Evolutionary conservation across 2,888 invertebrate species (phyloP), one percentile per base, ranked within the genome.

Genomic region (Caradrina kadenii): DNA sequence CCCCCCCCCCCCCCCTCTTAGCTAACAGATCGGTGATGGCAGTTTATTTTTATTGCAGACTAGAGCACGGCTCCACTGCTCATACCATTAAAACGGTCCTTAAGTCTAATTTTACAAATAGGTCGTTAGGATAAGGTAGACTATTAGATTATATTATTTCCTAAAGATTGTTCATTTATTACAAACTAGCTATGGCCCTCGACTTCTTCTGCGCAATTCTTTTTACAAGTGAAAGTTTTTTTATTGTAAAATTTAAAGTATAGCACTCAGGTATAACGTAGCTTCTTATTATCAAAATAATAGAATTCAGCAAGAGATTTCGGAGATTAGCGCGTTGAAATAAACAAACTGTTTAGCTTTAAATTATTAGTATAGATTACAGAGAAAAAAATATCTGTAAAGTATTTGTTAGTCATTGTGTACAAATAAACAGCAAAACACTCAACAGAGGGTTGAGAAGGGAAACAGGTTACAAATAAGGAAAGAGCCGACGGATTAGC

Each of bases 401-500:
- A 71, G 48, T 50, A 56, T 54, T 61, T 60, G 55, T 42, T 19
- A 6, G 65, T 66, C 65, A 63, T 63, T 70, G 19, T 22, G 5
- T 55, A 35, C 50, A 65, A 76, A 76, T 77, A 77, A 60, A 60
- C 45, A 21, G 15, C 2, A 15, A 11, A 52, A n/a, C 26, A 31
- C 54, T 71, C 19, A 52, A 64, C 50, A 55, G n/a, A 61, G 50
- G 59, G 60, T 42, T 56, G 15, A 39, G 21, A 35, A 26, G 17
- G 15, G 26, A 49, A 35, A 62, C 35, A 35, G 48, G 45, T 49
- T 21, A 7, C 45, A 59, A 61, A 56, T 45, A 50, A 45, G 56
- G 21, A 52, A 65, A n/a, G 62, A 19, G 48, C 42, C 19, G n/a
- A 13, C 17, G 17, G 48, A 58, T 58, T 49, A 59, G 48, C 49